Evolutionary conservation across 2,888 invertebrate genomes (phyloP), one percentile per base, ranked within the genome.

Genomic region (Empis stercorea): DNA sequence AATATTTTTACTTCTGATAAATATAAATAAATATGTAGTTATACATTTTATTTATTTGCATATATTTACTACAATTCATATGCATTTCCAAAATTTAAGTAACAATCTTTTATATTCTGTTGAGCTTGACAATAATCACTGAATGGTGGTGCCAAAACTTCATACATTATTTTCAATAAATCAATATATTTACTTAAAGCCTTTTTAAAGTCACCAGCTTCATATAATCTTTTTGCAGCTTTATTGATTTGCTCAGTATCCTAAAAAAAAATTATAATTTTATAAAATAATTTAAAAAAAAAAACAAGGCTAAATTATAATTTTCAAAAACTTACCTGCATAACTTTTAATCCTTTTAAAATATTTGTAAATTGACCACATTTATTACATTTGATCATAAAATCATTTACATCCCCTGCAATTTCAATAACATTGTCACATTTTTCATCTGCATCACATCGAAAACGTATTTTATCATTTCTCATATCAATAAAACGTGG

Each of bases 121-220:
- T 84, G 83, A 59, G 83, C 84, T 43, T 84, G 71, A 57, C 84
- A 80, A 62, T 81, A 85, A 54, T 86, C 87, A 50, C 73, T 75
- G 56, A 84, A 84, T 0, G 87, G 87, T 9, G 84, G 79, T 3
- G 76, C 75, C 39, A 87, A 65, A 3, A 78, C 80, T 39, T 76
- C 74, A 49, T 83, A 79, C 59, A 85, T 76, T 11, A 84, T 70
- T 52, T 76, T 77, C 38, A 85, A 64, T 15, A 83, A 75, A 59
- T 80, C 76, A 36, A 79, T 67, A 51, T 80, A 80, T 55, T 79
- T 76, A 55, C 75, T 73, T 36, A 83, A 68, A 2, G 85, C 83
- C 55, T 78, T 75, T 15, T 74, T 70, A 49, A 76, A 76, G 30
- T 80, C 75, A 0, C 79, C 80, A 41, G 74, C 72, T 55, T 80